A percentile compares a stretch with the other conserved stretches of the same genome.
phyloP scores from a whole-genome alignment of 2,888 invertebrate genomes.

The Hirtodrosophila confusa region DNA sequence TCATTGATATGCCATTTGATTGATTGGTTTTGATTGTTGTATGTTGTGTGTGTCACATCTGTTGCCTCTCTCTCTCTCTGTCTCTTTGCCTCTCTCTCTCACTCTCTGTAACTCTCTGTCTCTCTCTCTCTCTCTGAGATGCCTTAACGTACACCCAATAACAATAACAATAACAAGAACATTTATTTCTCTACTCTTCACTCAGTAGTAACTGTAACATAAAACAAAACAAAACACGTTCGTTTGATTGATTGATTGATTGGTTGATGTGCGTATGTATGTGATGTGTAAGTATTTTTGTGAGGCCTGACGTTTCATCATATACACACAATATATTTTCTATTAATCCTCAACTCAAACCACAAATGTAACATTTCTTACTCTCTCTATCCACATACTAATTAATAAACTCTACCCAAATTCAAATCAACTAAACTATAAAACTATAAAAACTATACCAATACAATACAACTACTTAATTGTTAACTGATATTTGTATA shows the following conservation, averaged over 20 bases:
- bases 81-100: conserved; percentile 22
- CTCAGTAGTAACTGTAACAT: conserved; percentile 29
- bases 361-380: conserved; percentile 32
- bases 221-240: conserved; percentile 25
- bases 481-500: conserved; percentile 41
- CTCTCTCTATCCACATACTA: conserved; percentile 30
- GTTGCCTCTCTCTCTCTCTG: conserved; percentile 26
- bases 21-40: conserved; percentile 58
- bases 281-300: conserved; percentile 25
- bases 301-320: conserved; percentile 38
- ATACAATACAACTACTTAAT: conserved; percentile 12
- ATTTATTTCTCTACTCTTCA: conserved; percentile 27
- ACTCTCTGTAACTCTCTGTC: conserved; percentile 20
- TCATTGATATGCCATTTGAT: conserved; percentile 55
- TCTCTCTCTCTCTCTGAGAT: conserved; percentile 17
- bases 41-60: conserved; percentile 40
- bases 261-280: conserved; percentile 48
- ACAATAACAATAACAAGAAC: conserved; percentile 8
- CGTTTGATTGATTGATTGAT: conserved; percentile 48
- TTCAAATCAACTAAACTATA: conserved; percentile 12
- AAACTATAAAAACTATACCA: conserved; percentile 9
- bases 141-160: conserved; percentile 17
- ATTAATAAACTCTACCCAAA: conserved; percentile 19
- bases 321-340: conserved; percentile 20
- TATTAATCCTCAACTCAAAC: conserved; percentile 14